Conservation (phyloP, 2,113 vertebrate species). For the Puma concolor region DNA sequence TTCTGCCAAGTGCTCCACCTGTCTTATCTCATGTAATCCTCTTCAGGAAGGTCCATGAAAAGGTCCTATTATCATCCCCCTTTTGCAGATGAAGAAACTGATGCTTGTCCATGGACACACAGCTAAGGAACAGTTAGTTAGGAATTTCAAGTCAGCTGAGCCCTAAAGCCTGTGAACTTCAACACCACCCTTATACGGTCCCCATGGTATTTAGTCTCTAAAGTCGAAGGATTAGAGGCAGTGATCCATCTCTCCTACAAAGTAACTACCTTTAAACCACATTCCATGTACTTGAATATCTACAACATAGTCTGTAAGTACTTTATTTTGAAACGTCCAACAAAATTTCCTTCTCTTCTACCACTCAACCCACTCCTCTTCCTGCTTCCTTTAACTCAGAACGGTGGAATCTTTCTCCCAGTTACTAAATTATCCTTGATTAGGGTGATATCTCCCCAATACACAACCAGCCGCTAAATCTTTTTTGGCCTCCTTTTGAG, state of each 20-base stretch:
- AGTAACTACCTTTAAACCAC: background rate
- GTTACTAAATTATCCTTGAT: background rate
- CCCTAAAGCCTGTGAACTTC: background rate
- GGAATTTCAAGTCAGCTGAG: background rate
- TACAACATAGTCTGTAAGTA: background rate
- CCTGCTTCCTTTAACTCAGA: background rate
- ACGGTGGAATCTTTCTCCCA: background rate
- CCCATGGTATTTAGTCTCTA: background rate
- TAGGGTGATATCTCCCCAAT: background rate
- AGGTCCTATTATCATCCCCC: background rate
- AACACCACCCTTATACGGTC: background rate
- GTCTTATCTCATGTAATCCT: background rate
- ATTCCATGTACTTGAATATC: background rate
- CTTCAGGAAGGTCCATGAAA: background rate
- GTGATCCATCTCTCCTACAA: background rate
- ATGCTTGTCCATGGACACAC: background rate
- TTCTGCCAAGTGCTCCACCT: background rate
- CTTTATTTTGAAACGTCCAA: background rate
- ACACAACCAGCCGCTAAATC: background rate
- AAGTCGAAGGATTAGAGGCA: background rate
- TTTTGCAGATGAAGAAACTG: background rate
- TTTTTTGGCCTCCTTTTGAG: background rate
- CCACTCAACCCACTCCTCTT: background rate
- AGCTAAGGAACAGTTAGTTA: background rate
- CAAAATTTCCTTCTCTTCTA: background rate